Conservation (phyloP, 1,140 invertebrate genomes). For the Hyposmocoma kahamanoa region DNA sequence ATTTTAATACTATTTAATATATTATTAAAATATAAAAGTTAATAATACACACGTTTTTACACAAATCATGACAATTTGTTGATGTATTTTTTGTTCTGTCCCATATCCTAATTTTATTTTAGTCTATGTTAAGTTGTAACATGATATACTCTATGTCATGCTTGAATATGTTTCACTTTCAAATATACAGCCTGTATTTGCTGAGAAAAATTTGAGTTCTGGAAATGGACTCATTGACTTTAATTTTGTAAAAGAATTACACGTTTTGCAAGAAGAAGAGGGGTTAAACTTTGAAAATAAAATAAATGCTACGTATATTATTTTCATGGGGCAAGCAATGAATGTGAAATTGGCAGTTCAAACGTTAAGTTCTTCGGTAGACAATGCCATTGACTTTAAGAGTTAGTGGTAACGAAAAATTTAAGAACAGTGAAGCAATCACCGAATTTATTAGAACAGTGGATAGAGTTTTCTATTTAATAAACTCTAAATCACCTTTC, state of each 20-base stretch:
- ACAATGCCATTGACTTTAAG: constrained; percentile 27
- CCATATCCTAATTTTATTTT: too few species aligned
- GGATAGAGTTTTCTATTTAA: constrained; percentile 33
- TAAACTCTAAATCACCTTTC: constrained; percentile 24
- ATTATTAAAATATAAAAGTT: too few species aligned
- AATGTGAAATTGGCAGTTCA: constrained; percentile 29
- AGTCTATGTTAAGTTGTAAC: too few species aligned
- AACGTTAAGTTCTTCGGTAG: constrained; percentile 29
- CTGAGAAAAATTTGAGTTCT: constrained; percentile 17
- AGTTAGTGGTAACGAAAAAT: constrained; percentile 10
- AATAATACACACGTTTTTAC: too few species aligned
- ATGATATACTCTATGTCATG: too few species aligned
- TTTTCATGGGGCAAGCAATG: constrained; percentile 30
- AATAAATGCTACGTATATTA: constrained; percentile 15
- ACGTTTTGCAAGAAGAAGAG: constrained; percentile 24
- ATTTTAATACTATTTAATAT: too few species aligned
- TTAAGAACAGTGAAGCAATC: constrained; percentile 24
- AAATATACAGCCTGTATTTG: too few species aligned
- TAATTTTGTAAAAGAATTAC: constrained; percentile 20
- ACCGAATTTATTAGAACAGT: constrained; percentile 25
- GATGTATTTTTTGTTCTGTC: too few species aligned
- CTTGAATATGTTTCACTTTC: too few species aligned
- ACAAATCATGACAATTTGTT: too few species aligned
- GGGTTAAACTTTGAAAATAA: constrained; percentile 26
- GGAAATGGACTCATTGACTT: constrained; percentile 20